These are phyloP conservation scores for Torymus aiolomorphi DNA, from an alignment of 2,888 invertebrate genomes.

Conservation along the genomic window DNA sequence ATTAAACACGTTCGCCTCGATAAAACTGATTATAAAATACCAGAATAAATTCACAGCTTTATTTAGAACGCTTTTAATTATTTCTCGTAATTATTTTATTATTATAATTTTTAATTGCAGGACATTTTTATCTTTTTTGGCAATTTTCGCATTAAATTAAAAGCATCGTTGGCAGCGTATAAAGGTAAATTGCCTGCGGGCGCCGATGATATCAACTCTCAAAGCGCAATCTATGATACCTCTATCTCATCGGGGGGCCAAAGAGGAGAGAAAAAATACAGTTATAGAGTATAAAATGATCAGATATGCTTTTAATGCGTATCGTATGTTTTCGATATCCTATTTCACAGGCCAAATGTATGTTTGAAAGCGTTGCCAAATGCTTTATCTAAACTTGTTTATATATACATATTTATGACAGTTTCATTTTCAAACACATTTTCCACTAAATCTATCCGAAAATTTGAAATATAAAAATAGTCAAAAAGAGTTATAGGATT, in stretches of 20 bases:
- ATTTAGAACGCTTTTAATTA: constrained; percentile 2
- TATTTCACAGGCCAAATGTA: too few relatives aligned
- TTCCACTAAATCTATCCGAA: neutral
- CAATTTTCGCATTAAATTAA: neutral
- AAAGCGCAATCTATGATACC: constrained; percentile 29
- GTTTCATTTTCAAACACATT: too few relatives aligned
- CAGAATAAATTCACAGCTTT: too few relatives aligned
- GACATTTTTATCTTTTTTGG: neutral
- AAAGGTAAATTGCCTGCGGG: constrained; percentile 24
- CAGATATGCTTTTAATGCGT: constrained; percentile 7
- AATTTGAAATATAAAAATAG: constrained; percentile 2
- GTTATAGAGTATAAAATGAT: constrained; percentile 1
- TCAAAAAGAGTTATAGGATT: neutral
- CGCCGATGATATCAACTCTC: constrained; percentile 27
- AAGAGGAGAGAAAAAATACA: constrained; percentile 9
- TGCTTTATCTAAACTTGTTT: too few relatives aligned
- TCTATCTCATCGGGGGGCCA: constrained; percentile 1
- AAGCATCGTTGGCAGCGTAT: neutral
- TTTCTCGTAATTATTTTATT: neutral
- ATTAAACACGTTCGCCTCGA: neutral
- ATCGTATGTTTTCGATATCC: too few relatives aligned
- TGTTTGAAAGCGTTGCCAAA: too few relatives aligned
- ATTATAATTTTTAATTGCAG: too few relatives aligned
- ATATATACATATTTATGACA: too few relatives aligned
- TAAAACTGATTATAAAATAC: too few relatives aligned